Base-by-base conservation (phyloP, 2,888 invertebrate genomes). In the Dynastes maya region DNA sequence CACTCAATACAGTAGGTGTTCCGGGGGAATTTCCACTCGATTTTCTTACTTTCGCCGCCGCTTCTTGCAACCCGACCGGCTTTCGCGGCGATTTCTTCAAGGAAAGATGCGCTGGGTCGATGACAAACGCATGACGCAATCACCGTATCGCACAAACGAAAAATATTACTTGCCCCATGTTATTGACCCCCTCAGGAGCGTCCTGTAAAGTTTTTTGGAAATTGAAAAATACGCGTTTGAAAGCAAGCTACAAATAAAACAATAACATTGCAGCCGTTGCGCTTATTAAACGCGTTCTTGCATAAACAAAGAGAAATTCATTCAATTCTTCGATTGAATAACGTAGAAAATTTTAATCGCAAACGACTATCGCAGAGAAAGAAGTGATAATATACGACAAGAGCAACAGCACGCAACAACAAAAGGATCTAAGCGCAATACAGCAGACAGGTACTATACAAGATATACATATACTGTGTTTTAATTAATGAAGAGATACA, bases 401-500 rank as follows among this genome's bases (percentile, higher is more conserved):
- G 16, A 40, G n/a, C n/a, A 58, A 37, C 13, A 27, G 29, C 51
- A 29, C 32, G 22, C 22, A 22, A 53, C 22, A 65, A 32, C 65
- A 64, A 51, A 65, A 65, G 29, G 37, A 72, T 16, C 6, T 55
- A 63, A 49, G 64, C 51, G 55, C 45, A 45, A 67, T 22, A 76
- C 11, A 55, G 58, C 27, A n/a, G n/a, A 13, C 74, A 74, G n/a
- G 74, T 63, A 45, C 45, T 45, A 45, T 16, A 67, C 32, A 55
- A 61, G 11, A 61, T 61, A 61, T 29, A 55, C 6, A 55, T 55
- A 55, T 55, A 55, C 1, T 16, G 55, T 71, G 32, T 37, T 72
- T 45, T 40, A 61, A 72, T 72, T 72, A 72, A 72, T 61, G 16
- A 68, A 72, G 27, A 72, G 22, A 83, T 86, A 86, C 86, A 78